These are phyloP conservation scores for mouse (Mus musculus) DNA, from an alignment of 2,113 vertebrate genomes.

Conservation along the genomic window DNA sequence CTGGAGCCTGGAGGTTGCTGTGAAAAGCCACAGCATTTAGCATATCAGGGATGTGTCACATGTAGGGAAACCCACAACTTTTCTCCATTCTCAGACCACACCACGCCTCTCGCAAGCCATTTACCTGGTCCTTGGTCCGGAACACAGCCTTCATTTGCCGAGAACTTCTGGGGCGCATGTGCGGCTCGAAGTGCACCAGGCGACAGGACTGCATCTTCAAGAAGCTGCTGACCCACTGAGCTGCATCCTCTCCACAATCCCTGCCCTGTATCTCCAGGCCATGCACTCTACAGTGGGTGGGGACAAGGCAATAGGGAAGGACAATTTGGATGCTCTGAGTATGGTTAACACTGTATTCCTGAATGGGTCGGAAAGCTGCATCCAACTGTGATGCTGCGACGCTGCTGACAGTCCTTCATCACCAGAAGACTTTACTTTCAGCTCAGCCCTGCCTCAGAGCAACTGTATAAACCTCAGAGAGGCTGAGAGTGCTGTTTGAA, in stretches of 20 bases:
- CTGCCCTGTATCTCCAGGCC: slow-evolving; percentile 89
- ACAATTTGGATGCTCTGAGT: background rate
- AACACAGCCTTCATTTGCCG: slow-evolving; percentile 78
- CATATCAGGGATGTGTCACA: background rate
- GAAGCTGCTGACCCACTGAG: slow-evolving; percentile 92
- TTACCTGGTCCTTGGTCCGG: slow-evolving; percentile 82
- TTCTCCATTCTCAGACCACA: too few relatives aligned
- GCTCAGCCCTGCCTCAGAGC: background rate
- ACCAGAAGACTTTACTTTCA: background rate
- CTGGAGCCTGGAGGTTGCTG: background rate
- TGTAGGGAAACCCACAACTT: accelerated
- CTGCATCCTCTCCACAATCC: slow-evolving; percentile 92
- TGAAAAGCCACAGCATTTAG: background rate
- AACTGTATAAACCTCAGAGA: background rate
- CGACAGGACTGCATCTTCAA: slow-evolving; percentile 87
- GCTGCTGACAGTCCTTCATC: background rate
- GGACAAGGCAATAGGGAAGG: background rate
- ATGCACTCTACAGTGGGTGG: slow-evolving; percentile 83
- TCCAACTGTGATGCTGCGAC: accelerated
- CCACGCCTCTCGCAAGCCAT: background rate
- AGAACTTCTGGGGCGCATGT: slow-evolving; percentile 87
- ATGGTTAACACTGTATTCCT: accelerated
- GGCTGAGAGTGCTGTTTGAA: background rate
- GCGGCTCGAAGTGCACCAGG: slow-evolving; percentile 92
- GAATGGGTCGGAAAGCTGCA: background rate